These are phyloP conservation scores for Euura saliciscinereae DNA, from an alignment of 1,140 invertebrate species.

Conservation along the genomic window DNA sequence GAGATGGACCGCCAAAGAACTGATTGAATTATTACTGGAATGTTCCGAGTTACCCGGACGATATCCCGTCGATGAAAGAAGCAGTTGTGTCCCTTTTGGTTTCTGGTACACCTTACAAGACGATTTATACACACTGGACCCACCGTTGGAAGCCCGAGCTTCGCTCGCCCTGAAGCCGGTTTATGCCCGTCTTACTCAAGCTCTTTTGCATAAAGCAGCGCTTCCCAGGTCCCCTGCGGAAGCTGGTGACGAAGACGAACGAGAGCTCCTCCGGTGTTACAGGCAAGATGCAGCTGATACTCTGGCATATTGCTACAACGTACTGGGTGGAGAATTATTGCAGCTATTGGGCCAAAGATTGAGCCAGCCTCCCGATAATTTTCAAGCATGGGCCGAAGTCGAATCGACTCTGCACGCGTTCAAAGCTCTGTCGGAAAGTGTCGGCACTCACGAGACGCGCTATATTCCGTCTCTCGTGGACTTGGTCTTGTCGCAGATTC, in stretches of 20 bases:
- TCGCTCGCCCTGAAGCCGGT: constrained; percentile 66
- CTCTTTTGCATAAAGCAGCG: constrained; percentile 71
- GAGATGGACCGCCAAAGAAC: constrained; percentile 50
- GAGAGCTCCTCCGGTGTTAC: constrained; percentile 87
- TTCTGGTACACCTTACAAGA: constrained; percentile 93
- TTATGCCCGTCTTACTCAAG: constrained; percentile 68
- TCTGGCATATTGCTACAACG: constrained; percentile 84
- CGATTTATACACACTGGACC: constrained; percentile 63
- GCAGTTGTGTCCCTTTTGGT: constrained; percentile 82
- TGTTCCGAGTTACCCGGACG: constrained; percentile 81
- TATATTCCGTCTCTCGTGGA: constrained; percentile 72
- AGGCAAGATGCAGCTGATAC: constrained; percentile 90
- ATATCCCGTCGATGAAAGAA: constrained; percentile 78
- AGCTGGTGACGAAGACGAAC: constrained; percentile 71
- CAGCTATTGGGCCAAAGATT: constrained; percentile 68
- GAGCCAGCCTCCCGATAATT: constrained; percentile 34
- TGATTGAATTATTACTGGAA: constrained; percentile 70
- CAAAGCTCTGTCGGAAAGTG: constrained; percentile 78
- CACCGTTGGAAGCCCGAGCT: constrained; percentile 58
- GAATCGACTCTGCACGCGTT: constrained; percentile 86
- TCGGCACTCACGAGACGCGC: constrained; percentile 66
- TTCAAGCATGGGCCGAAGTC: constrained; percentile 66
- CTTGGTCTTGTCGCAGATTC: constrained; percentile 69
- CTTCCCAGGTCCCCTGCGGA: constrained; percentile 51
- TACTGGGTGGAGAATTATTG: constrained; percentile 74